Evolutionary conservation across 2,113 vertebrate genomes (phyloP).

Genomic region (Okapia johnstoni): DNA sequence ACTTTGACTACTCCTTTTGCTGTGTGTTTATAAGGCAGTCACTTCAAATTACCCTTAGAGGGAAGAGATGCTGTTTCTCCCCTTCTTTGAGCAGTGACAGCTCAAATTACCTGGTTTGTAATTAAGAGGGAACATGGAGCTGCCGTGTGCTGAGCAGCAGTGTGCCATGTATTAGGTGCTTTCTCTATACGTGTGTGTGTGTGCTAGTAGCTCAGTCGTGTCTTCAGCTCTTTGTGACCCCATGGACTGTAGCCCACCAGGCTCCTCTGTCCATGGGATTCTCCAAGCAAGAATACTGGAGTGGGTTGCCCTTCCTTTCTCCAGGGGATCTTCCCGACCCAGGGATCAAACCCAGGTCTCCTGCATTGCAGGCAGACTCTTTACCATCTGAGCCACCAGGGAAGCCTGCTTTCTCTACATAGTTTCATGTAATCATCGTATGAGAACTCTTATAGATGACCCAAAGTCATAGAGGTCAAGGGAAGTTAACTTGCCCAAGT

Average conservation of each 20-base stretch:
- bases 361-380: neutral
- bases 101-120: neutral
- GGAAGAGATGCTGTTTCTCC: neutral
- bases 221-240: neutral
- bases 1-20: neutral
- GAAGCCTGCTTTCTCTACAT: neutral
- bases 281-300: neutral
- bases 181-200: neutral
- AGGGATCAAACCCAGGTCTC: neutral
- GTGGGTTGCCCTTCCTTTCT: neutral
- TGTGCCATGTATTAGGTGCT: neutral
- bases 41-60: neutral
- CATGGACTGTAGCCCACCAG: neutral
- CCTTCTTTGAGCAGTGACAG: neutral
- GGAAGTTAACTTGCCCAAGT: neutral
- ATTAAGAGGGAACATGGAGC: neutral
- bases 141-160: neutral
- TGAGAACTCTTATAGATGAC: neutral
- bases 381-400: neutral
- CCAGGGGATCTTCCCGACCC: neutral
- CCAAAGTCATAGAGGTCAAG: neutral
- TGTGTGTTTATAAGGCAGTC: neutral
- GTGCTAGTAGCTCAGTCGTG: neutral
- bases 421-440: neutral
- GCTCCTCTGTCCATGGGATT: neutral